Base-by-base conservation (phyloP, 2,888 invertebrate genomes). In the Nymphalis c-album region DNA sequence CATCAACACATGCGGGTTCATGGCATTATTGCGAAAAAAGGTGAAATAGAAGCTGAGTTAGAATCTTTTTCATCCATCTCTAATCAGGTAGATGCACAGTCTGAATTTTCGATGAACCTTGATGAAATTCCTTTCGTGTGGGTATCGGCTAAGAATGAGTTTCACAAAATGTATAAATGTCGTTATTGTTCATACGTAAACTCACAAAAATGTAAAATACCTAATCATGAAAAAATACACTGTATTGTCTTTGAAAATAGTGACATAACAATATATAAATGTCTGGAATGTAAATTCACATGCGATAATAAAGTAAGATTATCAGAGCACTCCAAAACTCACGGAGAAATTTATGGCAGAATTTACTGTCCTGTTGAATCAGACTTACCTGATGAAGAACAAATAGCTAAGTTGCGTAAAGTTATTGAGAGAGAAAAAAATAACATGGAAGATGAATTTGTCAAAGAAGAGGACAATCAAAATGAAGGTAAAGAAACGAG, bases 191-290 rank as follows among this genome's bases (percentile, higher is more conserved):
- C 97, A 0, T 96, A 96, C 82, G 95, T 97, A 17, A 96, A 96
- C 80, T 93, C 95, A n/a, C 93, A 96, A 61, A 95, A 96, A 78
- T 94, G 95, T 57, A 96, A 96, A 83, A 95, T 97, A 68, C 94
- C 95, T 45, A 96, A 96, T 77, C 97, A 98, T 85, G 97, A 97
- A 84, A 95, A 95, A 81, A 96, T 97, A 94, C 97, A 97, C 83
- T 93, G 86, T 64, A 80, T 88, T 47, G 77, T 82, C 58, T 88
- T 90, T 75, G 94, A 94, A 73, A 91, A 93, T 63, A 88, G 83
- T 77, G 94, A 94, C 63, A 81, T 87, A 62, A 93, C 93, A 45
- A 81, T 91, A 63, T 93, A 93, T 74, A 94, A 94, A 75, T 97
- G 97, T 82, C 93, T 94, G 18, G 95, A 96, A 78, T 97, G 97